These are phyloP conservation scores for Epicauta chinensis DNA, from an alignment of 1,140 invertebrate species.

Conservation along the genomic window DNA sequence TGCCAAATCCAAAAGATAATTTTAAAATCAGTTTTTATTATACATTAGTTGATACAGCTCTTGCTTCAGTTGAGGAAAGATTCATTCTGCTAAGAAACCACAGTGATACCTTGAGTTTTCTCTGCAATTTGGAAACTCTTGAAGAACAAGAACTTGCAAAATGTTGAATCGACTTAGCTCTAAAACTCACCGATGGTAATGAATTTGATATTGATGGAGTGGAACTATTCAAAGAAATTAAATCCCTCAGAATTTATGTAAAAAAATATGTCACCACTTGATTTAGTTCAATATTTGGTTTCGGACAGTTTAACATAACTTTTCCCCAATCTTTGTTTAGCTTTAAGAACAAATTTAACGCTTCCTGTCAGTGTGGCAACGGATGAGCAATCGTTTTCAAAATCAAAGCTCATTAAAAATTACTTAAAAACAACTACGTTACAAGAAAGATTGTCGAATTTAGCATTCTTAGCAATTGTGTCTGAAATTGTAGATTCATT, in stretches of 20 bases:
- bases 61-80: too few relatives aligned
- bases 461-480: too few relatives aligned
- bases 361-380: slow-evolving; percentile 43
- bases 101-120: slow-evolving; percentile 4
- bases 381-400: slow-evolving; percentile 10
- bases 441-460: not conserved
- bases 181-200: slow-evolving; percentile 24
- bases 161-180: slow-evolving; percentile 30
- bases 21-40: too few relatives aligned
- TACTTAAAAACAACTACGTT: not conserved
- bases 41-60: too few relatives aligned
- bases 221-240: too few relatives aligned
- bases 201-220: slow-evolving; percentile 33
- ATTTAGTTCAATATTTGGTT: too few relatives aligned
- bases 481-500: too few relatives aligned
- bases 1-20: too few relatives aligned
- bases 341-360: slow-evolving; percentile 38
- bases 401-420: not conserved
- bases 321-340: slow-evolving; percentile 35
- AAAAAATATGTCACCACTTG: too few relatives aligned
- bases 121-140: slow-evolving; percentile 1
- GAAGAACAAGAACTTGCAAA: not conserved
- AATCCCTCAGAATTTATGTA: too few relatives aligned
- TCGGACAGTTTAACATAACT: too few relatives aligned
- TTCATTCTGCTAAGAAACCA: too few relatives aligned